Percentiles rank a stretch among this genome's conserved stretches.
Conservation (phyloP, 2,888 invertebrate species). For the Polietes domitor region DNA sequence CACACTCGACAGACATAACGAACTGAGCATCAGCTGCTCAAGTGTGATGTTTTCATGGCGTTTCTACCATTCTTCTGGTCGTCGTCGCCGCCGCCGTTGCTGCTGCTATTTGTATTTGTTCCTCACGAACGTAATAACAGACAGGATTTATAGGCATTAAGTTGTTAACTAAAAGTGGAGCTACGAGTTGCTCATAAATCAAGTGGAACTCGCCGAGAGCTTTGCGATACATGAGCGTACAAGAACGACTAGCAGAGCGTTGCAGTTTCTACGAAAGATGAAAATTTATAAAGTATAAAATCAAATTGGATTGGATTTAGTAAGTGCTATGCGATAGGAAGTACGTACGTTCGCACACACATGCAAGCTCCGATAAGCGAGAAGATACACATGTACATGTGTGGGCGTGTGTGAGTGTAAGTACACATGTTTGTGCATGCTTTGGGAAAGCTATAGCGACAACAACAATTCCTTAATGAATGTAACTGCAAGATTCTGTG, state of each 20-base stretch:
- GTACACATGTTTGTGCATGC: too few species aligned
- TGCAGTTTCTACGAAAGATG: neutral
- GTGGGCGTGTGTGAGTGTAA: too few species aligned
- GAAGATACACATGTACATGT: too few species aligned
- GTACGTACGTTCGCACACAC: neutral
- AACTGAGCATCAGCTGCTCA: conserved; percentile 19
- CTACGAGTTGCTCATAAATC: conserved; percentile 60
- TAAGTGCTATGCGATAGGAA: neutral
- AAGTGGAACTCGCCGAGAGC: conserved; percentile 50
- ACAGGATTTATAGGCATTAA: conserved; percentile 62
- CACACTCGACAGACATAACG: neutral
- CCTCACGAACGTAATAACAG: conserved; percentile 54
- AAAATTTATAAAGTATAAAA: conserved; percentile 34
- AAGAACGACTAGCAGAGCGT: neutral
- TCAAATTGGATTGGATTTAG: conserved; percentile 28
- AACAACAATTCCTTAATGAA: too few species aligned
- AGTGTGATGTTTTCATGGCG: conserved; percentile 35
- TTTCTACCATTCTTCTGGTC: neutral
- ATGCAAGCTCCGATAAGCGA: too few species aligned
- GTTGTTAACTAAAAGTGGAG: conserved; percentile 60
- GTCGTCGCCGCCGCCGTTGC: neutral
- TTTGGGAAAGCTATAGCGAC: too few species aligned
- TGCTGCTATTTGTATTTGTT: conserved; percentile 6
- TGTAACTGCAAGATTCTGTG: too few species aligned
- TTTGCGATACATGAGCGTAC: conserved; percentile 20